Evolutionary conservation across 2,888 invertebrate species (phyloP).

Genomic region (Anthoptus insignis): DNA sequence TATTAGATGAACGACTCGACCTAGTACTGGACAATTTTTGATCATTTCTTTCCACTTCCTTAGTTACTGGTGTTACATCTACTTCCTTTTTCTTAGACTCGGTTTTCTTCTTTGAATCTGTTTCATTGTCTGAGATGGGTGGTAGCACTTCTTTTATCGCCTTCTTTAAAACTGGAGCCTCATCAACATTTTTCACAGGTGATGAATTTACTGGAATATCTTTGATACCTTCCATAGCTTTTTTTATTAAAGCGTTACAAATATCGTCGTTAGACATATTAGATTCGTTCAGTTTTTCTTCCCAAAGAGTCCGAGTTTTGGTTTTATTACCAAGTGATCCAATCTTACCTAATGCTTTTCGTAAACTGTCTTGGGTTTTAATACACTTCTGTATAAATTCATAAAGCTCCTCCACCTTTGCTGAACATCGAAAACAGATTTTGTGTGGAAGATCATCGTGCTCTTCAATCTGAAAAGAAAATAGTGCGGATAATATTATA

Average conservation of each 20-base stretch:
- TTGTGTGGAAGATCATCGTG: constrained; percentile 83
- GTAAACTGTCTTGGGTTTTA: constrained; percentile 73
- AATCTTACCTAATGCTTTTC: constrained; percentile 63
- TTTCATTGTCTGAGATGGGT: constrained; percentile 3
- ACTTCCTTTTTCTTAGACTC: constrained; percentile 20
- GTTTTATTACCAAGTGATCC: constrained; percentile 59
- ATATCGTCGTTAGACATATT: constrained; percentile 81
- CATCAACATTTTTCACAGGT: constrained; percentile 49
- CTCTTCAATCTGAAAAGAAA: constrained; percentile 73
- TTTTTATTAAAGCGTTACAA: constrained; percentile 79
- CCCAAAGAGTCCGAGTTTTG: constrained; percentile 73
- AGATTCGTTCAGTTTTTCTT: constrained; percentile 73
- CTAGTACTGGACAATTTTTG: constrained; percentile 45
- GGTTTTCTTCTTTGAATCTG: constrained; percentile 14
- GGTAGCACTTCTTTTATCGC: neutral
- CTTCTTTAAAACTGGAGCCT: constrained; percentile 26
- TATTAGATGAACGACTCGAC: constrained; percentile 40
- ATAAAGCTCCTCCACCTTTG: constrained; percentile 80
- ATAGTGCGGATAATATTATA: constrained; percentile 11
- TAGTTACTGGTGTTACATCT: constrained; percentile 26
- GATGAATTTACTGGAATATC: constrained; percentile 58
- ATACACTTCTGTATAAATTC: constrained; percentile 81
- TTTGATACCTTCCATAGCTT: constrained; percentile 78
- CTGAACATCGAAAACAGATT: constrained; percentile 83
- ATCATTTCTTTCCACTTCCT: constrained; percentile 52